Percentiles rank a stretch among this genome's conserved stretches.
Conservation (phyloP, 2,797 vertebrate species). For the Cirrhinus mrigala region DNA sequence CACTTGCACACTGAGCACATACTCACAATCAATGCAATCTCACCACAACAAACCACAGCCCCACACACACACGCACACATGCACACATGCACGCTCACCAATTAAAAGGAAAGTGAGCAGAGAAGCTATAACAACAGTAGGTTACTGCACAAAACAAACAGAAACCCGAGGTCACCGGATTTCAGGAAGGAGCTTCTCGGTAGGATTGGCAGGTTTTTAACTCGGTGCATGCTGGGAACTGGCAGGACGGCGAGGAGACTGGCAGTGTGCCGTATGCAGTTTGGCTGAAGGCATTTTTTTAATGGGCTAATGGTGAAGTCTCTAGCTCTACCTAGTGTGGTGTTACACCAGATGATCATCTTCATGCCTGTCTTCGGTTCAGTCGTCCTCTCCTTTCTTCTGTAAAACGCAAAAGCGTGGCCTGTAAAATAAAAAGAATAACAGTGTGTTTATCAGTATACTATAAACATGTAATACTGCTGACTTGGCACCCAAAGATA, state of each 20-base stretch:
- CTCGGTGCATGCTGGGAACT: conserved; percentile 26
- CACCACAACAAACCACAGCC: conserved; percentile 57
- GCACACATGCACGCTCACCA: conserved; percentile 16
- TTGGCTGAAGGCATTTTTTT: conserved; percentile 68
- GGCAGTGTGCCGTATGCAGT: conserved; percentile 36
- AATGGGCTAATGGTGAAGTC: conserved; percentile 60
- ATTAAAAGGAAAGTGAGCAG: conserved; percentile 34
- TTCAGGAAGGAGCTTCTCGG: not conserved
- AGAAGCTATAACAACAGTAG: conserved; percentile 11
- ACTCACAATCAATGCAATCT: conserved; percentile 50
- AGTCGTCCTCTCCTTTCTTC: conserved; percentile 68
- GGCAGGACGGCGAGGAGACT: not conserved
- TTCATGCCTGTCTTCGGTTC: not conserved
- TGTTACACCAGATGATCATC: not conserved
- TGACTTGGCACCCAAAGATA: not conserved
- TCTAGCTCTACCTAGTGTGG: conserved; percentile 46
- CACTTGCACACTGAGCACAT: conserved; percentile 56
- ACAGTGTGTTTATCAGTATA: not conserved
- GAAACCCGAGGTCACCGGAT: conserved; percentile 3
- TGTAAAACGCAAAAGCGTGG: conserved; percentile 83
- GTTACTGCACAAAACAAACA: conserved; percentile 34
- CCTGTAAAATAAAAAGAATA: conserved; percentile 71
- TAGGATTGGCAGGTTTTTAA: conserved; percentile 33
- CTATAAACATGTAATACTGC: conserved; percentile 5
- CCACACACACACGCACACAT: conserved; percentile 54